Evolutionary conservation across 2,888 invertebrate genomes (phyloP), one percentile per base, ranked within the genome.

Genomic region (Brachyptera risi): DNA sequence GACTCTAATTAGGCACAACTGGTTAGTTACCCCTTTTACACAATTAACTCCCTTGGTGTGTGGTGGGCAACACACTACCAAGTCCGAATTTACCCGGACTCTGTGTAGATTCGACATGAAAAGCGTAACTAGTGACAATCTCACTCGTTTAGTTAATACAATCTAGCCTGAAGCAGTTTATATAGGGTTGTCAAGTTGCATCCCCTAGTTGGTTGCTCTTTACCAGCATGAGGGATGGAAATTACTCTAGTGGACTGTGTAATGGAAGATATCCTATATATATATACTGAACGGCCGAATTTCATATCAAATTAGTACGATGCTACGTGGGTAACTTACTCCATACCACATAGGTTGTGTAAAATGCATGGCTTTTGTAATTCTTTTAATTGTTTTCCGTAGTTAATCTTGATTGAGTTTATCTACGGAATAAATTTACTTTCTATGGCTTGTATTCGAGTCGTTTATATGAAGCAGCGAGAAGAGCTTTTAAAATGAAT

Each of bases 21-120:
- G 31, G 50, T 51, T 51, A 54, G 37, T 37, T 37, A 54, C 37
- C 54, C 21, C 44, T 44, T 54, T 54, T 54, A 54, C 21, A 54
- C 54, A 54, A 54, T 54, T 54, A 54, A 17, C 54, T 54, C 35
- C 54, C 23, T 37, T 17, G 54, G 19, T 23, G 54, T 21, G 21
- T 35, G 3, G 17, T 17, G 15, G 31, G 31, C 11, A 31, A 5
- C 11, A 31, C 11, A 31, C 11, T 11, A 5, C 11, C 31, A 7
- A 31, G 11, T 5, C 31, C 31, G 11, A 31, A 31, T 11, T 5
- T 31, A 31, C 11, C 5, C 31, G 11, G 31, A 31, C 7, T 31
- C 31, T 31, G 11, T n/a, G 23, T 47, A 21, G 5, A 47, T 47
- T 47, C 24, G n/a, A 47, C 47, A 47, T 47, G 19, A 47, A 44